Evolutionary conservation across 2,113 vertebrate species (phyloP).

Genomic region (Caranx melampygus): DNA sequence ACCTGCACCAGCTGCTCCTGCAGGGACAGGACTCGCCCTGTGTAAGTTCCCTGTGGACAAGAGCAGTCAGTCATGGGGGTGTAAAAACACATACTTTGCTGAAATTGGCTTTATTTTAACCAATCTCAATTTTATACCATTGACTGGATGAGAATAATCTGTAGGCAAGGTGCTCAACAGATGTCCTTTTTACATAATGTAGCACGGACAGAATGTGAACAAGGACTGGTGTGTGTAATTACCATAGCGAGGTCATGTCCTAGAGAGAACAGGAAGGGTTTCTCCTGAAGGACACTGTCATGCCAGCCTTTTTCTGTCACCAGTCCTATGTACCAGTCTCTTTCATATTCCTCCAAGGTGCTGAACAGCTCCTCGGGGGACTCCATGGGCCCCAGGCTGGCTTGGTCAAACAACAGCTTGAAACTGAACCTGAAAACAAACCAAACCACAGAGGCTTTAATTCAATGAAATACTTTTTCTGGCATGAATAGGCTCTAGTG

Average conservation of each 20-base stretch:
- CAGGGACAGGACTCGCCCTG: constrained; percentile 92
- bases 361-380: constrained; percentile 88
- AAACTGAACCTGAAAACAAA: constrained; percentile 89
- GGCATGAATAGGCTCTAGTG: background rate
- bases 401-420: constrained; percentile 97
- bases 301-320: constrained; percentile 94
- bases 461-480: background rate
- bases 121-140: background rate
- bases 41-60: constrained; percentile 91
- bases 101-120: background rate
- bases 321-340: constrained; percentile 94
- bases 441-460: background rate
- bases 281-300: constrained; percentile 92
- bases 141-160: background rate
- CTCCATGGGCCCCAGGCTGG: constrained; percentile 92
- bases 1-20: constrained; percentile 92
- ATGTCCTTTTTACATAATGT: background rate
- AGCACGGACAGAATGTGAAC: background rate
- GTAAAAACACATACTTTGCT: background rate
- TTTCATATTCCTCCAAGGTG: constrained; percentile 92
- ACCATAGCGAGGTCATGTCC: constrained; percentile 96
- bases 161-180: background rate
- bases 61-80: background rate
- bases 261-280: constrained; percentile 94
- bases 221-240: constrained; percentile 65